Conservation (phyloP, 1,140 invertebrate genomes). For the Popillia japonica region DNA sequence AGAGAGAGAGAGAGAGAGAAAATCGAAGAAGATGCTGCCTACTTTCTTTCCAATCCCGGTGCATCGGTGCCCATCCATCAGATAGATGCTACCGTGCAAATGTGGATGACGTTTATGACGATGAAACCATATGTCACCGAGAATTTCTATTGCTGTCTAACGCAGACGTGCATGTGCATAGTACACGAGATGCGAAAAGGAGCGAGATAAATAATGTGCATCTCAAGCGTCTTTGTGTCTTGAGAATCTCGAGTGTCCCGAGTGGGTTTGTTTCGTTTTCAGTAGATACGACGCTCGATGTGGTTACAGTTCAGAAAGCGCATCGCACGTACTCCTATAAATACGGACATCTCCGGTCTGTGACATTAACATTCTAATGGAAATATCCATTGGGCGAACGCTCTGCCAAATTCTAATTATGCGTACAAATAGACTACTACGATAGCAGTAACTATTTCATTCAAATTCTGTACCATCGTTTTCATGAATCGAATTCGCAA, state of each 20-base stretch:
- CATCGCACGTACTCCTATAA: neutral
- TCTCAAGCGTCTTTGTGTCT: slow-evolving; percentile 32
- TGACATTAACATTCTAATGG: slow-evolving; percentile 31
- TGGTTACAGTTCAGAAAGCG: neutral
- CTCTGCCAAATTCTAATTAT: slow-evolving; percentile 33
- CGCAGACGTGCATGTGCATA: neutral
- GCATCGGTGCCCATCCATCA: slow-evolving; percentile 20
- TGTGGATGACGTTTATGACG: neutral
- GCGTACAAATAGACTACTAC: slow-evolving; percentile 16
- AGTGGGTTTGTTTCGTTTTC: slow-evolving; percentile 26
- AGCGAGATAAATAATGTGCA: neutral
- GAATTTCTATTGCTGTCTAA: neutral
- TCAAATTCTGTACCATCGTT: slow-evolving; percentile 1
- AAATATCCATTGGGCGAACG: slow-evolving; percentile 23
- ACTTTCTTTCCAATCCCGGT: neutral
- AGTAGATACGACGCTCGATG: neutral
- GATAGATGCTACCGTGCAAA: neutral
- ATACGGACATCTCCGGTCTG: slow-evolving; percentile 18
- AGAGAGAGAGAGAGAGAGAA: neutral
- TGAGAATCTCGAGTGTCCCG: slow-evolving; percentile 22
- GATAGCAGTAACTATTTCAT: slow-evolving; percentile 10
- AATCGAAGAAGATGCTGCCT: neutral
- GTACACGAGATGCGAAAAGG: slow-evolving; percentile 8
- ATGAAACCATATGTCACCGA: neutral
- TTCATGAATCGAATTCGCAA: slow-evolving; percentile 12